A percentile compares a stretch with the other conserved stretches of the same genome.
These are phyloP conservation scores for Leontopithecus rosalia DNA, from an alignment of 2,797 vertebrate species.

Conservation along the genomic window DNA sequence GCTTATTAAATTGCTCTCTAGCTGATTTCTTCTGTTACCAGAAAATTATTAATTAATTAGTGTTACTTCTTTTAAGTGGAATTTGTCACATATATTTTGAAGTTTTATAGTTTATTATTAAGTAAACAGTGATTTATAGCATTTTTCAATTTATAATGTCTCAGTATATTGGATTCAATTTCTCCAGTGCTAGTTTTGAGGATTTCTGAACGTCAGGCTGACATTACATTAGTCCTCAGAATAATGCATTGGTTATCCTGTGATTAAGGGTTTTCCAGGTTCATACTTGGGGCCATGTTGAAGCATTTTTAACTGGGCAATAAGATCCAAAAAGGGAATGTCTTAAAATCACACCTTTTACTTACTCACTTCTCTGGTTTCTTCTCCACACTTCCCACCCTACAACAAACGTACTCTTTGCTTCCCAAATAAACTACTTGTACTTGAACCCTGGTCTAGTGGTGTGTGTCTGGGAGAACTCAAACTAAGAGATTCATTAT, in stretches of 20 bases:
- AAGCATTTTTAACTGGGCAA: not conserved
- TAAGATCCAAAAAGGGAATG: not conserved
- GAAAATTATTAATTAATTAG: conserved; percentile 42
- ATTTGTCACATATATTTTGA: not conserved
- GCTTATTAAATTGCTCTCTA: not conserved
- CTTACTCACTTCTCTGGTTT: not conserved
- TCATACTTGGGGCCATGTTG: not conserved
- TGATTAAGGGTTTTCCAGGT: not conserved
- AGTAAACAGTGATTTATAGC: not conserved
- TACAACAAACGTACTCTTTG: not conserved
- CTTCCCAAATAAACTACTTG: not conserved
- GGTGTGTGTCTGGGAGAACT: not conserved
- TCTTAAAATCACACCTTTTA: not conserved
- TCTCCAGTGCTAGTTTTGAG: not conserved
- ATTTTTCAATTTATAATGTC: not conserved
- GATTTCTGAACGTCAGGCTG: not conserved
- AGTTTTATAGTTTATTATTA: not conserved
- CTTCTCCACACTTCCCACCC: not conserved
- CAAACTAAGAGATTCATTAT: not conserved
- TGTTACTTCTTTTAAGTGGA: not conserved
- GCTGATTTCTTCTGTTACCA: not conserved
- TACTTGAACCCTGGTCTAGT: not conserved
- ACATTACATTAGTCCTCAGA: not conserved
- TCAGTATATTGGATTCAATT: not conserved
- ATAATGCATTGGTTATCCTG: not conserved